Evolutionary conservation across 2,888 invertebrate species (phyloP).

Genomic region (Drosophila macrothrix): DNA sequence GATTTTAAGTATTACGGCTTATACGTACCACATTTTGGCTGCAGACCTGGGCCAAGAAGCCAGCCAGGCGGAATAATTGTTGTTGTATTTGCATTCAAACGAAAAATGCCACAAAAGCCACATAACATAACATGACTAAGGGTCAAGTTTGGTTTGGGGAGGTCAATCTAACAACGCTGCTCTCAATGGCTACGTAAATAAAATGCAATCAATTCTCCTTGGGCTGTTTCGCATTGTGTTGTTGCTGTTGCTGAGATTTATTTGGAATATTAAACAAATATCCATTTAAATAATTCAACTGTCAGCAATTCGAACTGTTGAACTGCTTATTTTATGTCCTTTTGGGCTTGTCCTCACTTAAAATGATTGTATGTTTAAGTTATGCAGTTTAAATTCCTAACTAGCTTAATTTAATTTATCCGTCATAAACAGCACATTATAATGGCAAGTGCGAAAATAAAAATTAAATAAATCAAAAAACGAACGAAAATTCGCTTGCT

Average conservation of each 20-base stretch:
- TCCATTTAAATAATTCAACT: constrained; percentile 65
- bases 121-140: constrained; percentile 26
- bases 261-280: constrained; percentile 28
- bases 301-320: constrained; percentile 16
- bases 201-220: constrained; percentile 31
- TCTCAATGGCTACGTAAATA: constrained; percentile 25
- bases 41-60: constrained; percentile 7
- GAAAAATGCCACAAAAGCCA: constrained; percentile 42
- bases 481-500: not conserved
- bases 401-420: constrained; percentile 32
- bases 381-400: constrained; percentile 46
- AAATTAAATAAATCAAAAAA: not conserved
- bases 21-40: constrained; percentile 8
- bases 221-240: constrained; percentile 5
- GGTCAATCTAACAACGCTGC: constrained; percentile 9
- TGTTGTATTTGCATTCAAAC: constrained; percentile 39
- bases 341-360: not conserved
- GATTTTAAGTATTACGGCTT: constrained; percentile 47
- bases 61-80: constrained; percentile 39
- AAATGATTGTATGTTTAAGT: constrained; percentile 35
- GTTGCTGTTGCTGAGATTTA: constrained; percentile 20
- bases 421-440: not conserved
- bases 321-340: constrained; percentile 9
- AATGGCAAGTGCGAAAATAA: not conserved
- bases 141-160: constrained; percentile 1